Evolutionary conservation across 2,888 invertebrate species (phyloP).

Genomic region (Aphidoletes aphidimyza): DNA sequence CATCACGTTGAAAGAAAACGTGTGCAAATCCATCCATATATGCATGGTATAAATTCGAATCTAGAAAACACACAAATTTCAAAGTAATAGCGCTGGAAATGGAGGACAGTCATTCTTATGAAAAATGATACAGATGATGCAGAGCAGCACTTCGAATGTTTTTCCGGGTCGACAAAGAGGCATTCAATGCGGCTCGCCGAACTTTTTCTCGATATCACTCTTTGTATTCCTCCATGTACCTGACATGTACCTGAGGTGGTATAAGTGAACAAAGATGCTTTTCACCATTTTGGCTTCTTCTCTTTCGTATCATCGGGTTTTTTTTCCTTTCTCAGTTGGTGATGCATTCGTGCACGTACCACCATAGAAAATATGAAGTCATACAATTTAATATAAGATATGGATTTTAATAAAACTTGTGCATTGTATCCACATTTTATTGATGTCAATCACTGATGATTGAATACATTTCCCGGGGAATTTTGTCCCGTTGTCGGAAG

Average conservation of each 20-base stretch:
- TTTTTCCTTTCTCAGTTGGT: neutral
- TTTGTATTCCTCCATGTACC: neutral
- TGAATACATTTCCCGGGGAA: neutral
- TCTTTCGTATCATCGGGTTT: too few relatives aligned
- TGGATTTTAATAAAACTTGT: neutral
- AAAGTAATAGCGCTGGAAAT: neutral
- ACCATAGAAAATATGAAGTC: neutral
- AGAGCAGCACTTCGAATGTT: constrained; percentile 26
- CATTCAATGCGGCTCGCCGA: neutral
- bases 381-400: constrained; percentile 16
- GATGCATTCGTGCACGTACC: constrained; percentile 6
- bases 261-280: neutral
- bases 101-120: neutral
- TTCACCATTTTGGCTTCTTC: neutral
- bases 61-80: constrained; percentile 9
- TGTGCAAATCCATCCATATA: neutral
- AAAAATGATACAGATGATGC: neutral
- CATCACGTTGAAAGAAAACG: constrained; percentile 26
- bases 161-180: neutral
- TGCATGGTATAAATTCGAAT: neutral
- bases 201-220: neutral
- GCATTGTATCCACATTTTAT: constrained; percentile 15
- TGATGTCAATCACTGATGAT: neutral
- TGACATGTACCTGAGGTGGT: too few relatives aligned
- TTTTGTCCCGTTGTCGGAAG: neutral